A percentile compares a stretch with the other conserved stretches of the same genome.
phyloP scores from a whole-genome alignment of 2,113 vertebrate species.

The Sander lucioperca region DNA sequence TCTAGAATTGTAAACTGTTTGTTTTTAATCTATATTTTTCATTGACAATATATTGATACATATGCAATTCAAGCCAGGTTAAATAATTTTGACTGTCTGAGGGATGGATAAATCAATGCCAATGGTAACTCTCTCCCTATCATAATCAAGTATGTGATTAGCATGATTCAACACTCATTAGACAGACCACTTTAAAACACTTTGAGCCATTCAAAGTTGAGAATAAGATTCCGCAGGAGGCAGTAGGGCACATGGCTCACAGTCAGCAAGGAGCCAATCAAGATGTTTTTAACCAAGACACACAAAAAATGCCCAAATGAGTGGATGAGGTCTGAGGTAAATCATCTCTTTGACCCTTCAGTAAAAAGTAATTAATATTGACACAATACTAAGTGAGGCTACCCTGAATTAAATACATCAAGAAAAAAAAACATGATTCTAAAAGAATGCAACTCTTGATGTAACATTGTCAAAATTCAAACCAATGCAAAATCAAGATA shows the following conservation, averaged over 20 bases:
- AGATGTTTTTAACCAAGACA: constrained; percentile 19
- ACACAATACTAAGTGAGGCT: constrained; percentile 22
- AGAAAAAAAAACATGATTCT: neutral
- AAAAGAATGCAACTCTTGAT: constrained; percentile 16
- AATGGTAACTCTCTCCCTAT: neutral
- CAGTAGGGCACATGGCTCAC: constrained; percentile 23
- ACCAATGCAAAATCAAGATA: neutral
- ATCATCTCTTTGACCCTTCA: constrained; percentile 60
- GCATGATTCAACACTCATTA: constrained; percentile 17
- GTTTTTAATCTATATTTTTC: neutral
- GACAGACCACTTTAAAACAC: constrained; percentile 11
- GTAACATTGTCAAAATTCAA: neutral
- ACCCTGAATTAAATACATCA: constrained; percentile 13
- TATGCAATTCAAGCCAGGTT: constrained; percentile 29
- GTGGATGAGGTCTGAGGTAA: constrained; percentile 46
- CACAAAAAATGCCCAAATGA: constrained; percentile 31
- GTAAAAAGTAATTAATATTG: constrained; percentile 24
- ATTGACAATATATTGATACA: neutral
- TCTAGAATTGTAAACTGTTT: neutral
- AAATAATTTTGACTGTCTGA: neutral
- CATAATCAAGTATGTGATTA: constrained; percentile 27
- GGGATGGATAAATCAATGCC: neutral
- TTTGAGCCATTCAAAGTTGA: neutral
- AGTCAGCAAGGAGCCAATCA: constrained; percentile 3
- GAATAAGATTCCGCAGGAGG: constrained; percentile 9